These are phyloP conservation scores for Paracanthobrama guichenoti DNA, from an alignment of 2,113 vertebrate genomes.

Conservation along the genomic window DNA sequence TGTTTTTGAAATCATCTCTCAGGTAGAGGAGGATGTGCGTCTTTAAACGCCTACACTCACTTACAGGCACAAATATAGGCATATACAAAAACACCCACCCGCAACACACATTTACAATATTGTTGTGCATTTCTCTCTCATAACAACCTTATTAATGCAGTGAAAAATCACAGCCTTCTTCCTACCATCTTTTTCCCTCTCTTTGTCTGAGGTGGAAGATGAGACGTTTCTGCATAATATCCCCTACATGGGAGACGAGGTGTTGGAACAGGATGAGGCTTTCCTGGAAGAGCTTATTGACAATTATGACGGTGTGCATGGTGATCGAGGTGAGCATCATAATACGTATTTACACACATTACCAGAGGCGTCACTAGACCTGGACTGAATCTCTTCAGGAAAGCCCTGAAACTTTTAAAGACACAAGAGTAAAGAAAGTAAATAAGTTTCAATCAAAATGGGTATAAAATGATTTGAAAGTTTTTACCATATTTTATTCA, in stretches of 20 bases:
- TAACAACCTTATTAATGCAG: neutral
- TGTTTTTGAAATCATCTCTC: constrained; percentile 27
- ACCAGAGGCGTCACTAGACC: neutral
- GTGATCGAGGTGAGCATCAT: constrained; percentile 86
- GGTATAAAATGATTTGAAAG: too few relatives aligned
- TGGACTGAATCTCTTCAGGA: neutral
- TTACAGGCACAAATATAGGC: constrained; percentile 22
- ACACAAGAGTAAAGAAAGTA: too few relatives aligned
- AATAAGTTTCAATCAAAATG: too few relatives aligned
- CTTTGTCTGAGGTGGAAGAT: constrained; percentile 88
- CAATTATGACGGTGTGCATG: constrained; percentile 97
- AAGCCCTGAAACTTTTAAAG: neutral
- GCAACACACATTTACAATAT: constrained; percentile 9
- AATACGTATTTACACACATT: neutral
- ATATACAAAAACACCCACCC: neutral
- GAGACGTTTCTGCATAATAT: constrained; percentile 98
- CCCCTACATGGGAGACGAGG: constrained; percentile 98
- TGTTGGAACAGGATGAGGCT: constrained; percentile 96
- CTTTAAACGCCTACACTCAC: constrained; percentile 32
- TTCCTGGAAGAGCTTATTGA: constrained; percentile 98
- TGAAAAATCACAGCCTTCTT: too few relatives aligned
- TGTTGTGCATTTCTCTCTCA: neutral
- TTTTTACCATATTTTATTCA: too few relatives aligned
- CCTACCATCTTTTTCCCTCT: neutral
- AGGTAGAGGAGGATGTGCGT: constrained; percentile 43